phyloP scores from a whole-genome alignment of 2,797 vertebrate genomes.

The Tenualosa ilisha region DNA sequence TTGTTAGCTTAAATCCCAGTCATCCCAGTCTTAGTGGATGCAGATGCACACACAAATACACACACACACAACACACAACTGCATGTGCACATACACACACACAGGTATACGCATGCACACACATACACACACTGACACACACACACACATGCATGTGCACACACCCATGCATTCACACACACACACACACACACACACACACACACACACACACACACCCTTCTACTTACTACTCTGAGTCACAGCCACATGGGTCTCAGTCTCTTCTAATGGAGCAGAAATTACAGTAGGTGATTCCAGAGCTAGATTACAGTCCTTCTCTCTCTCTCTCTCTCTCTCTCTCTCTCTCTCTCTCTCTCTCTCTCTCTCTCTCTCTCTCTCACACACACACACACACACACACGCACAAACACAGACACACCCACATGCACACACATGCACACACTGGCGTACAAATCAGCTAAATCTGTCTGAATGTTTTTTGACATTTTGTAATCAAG shows the following conservation, averaged over 20 bases:
- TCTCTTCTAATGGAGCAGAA: background rate
- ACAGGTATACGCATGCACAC: background rate
- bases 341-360: background rate
- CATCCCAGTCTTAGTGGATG: too few relatives aligned
- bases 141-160: background rate
- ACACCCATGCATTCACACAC: background rate
- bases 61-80: background rate
- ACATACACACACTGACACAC: background rate
- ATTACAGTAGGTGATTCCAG: background rate
- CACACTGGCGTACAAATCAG: background rate
- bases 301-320: background rate
- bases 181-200: background rate
- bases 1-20: too few relatives aligned
- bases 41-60: background rate
- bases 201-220: background rate
- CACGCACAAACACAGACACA: too few relatives aligned
- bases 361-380: background rate
- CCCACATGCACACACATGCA: background rate
- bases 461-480: conserved; percentile 4
- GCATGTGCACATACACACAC: background rate
- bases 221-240: too few relatives aligned
- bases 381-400: background rate
- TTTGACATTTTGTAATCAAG: conserved; percentile 10
- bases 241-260: too few relatives aligned
- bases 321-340: background rate